These are phyloP conservation scores for Aldrovandia affinis DNA, from an alignment of 2,797 vertebrate species.

Conservation along the genomic window DNA sequence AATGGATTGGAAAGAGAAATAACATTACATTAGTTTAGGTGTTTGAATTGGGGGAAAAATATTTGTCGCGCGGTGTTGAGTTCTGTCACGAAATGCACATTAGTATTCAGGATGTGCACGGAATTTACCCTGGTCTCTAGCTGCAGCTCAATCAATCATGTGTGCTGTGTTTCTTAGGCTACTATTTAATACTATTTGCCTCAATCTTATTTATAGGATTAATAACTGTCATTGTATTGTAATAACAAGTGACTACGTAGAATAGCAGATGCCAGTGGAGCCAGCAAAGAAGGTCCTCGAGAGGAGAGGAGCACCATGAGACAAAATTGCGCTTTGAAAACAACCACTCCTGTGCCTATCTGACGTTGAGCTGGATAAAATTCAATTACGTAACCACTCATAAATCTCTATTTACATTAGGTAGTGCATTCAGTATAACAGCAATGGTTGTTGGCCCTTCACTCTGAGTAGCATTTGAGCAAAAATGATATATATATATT, in stretches of 20 bases:
- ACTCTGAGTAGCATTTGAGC: background rate
- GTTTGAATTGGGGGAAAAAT: conserved; percentile 19
- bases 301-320: background rate
- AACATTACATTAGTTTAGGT: conserved; percentile 1
- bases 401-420: background rate
- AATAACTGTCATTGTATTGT: conserved; percentile 23
- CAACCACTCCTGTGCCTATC: background rate
- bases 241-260: conserved; percentile 18
- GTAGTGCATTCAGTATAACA: background rate
- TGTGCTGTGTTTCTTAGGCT: background rate
- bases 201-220: conserved; percentile 32
- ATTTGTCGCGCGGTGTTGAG: background rate
- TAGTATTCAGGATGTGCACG: conserved; percentile 27
- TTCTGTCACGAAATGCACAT: conserved; percentile 16
- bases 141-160: conserved; percentile 22
- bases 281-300: background rate
- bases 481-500: background rate
- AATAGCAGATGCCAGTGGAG: background rate
- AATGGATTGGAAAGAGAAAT: conserved; percentile 23
- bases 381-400: background rate
- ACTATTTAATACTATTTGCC: conserved; percentile 10
- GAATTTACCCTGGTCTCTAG: conserved; percentile 24
- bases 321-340: background rate
- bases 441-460: background rate
- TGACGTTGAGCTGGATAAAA: background rate